phyloP scores from a whole-genome alignment of 2,888 invertebrate species.

The Acronicta aceris region DNA sequence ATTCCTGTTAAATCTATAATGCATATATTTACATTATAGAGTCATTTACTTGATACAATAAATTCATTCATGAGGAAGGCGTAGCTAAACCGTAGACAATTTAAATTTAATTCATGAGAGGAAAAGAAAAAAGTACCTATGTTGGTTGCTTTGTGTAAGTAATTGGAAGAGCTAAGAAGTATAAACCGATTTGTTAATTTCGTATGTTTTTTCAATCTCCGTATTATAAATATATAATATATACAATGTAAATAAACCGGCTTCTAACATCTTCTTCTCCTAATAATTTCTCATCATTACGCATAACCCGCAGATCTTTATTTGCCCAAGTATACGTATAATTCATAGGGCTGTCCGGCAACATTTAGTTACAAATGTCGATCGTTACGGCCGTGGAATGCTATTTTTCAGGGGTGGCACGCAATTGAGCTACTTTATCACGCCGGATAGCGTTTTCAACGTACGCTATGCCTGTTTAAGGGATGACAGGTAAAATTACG shows the following conservation, averaged over 20 bases:
- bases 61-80: no score
- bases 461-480: constrained; percentile 57
- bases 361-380: constrained; percentile 61
- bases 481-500: constrained; percentile 65
- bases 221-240: no score
- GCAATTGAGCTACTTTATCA: constrained; percentile 65
- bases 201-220: no score
- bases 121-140: no score
- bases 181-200: no score
- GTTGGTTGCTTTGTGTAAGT: no score
- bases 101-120: no score
- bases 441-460: constrained; percentile 60
- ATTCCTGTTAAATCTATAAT: no score
- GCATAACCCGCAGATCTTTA: constrained; percentile 24
- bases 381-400: constrained; percentile 57
- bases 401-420: constrained; percentile 57
- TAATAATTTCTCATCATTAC: constrained; percentile 26
- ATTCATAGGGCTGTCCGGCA: constrained; percentile 54
- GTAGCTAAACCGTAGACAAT: no score
- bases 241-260: constrained; percentile 1
- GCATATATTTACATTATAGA: no score
- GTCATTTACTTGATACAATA: no score
- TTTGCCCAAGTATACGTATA: constrained; percentile 40
- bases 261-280: neutral
- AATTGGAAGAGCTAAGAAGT: no score